A percentile compares a stretch with the other conserved stretches of the same genome.
phyloP scores from a whole-genome alignment of 2,888 invertebrate genomes.

The Melanchra persicariae region DNA sequence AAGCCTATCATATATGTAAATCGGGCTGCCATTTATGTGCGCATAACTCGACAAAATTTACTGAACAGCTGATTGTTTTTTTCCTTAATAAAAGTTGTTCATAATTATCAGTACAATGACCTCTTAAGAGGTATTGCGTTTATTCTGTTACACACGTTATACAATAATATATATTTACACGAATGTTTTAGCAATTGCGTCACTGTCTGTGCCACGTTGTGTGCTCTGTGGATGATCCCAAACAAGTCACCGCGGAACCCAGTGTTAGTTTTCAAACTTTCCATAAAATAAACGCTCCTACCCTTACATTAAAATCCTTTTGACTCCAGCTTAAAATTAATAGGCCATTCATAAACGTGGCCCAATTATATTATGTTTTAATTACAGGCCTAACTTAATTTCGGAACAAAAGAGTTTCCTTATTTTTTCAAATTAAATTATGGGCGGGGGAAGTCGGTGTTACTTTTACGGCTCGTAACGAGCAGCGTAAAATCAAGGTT shows the following conservation, averaged over 20 bases:
- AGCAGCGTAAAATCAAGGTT: slow-evolving; percentile 62
- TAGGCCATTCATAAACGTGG: slow-evolving; percentile 74
- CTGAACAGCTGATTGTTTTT: too few species aligned
- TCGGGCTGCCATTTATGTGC: too few species aligned
- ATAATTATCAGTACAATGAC: too few species aligned
- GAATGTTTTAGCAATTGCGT: neutral
- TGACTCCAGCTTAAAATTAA: slow-evolving; percentile 74
- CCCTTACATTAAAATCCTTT: slow-evolving; percentile 76
- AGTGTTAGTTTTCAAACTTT: slow-evolving; percentile 71
- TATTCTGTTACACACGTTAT: too few species aligned
- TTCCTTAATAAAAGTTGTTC: too few species aligned
- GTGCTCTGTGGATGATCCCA: slow-evolving; percentile 68
- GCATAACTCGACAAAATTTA: too few species aligned
- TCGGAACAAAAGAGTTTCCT: slow-evolving; percentile 66
- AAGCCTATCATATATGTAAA: too few species aligned
- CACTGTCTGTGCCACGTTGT: neutral
- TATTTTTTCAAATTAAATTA: slow-evolving; percentile 67
- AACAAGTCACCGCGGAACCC: slow-evolving; percentile 69
- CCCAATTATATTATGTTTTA: slow-evolving; percentile 77
- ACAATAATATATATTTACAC: too few species aligned
- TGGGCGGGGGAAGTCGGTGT: slow-evolving; percentile 51
- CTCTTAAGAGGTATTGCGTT: too few species aligned
- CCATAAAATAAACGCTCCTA: slow-evolving; percentile 71
- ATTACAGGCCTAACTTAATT: slow-evolving; percentile 71
- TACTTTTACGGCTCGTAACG: slow-evolving; percentile 57